A percentile compares a stretch with the other conserved stretches of the same genome.
Evolutionary conservation across 53 echinoderm and acorn worm species (phyloP).

Genomic region (Actinopyga echinites): DNA sequence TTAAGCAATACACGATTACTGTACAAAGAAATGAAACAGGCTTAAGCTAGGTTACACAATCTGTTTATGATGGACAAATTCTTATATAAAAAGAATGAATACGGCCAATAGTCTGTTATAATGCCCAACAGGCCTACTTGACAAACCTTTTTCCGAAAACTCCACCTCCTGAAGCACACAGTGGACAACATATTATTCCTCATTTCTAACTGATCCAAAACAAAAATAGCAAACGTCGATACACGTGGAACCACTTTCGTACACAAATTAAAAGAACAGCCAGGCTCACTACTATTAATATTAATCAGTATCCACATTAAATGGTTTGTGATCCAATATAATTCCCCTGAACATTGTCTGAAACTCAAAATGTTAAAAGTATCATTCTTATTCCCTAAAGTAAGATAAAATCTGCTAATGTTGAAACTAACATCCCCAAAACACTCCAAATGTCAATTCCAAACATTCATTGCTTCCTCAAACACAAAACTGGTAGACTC

Average conservation of each 20-base stretch:
- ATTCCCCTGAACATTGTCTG: neutral
- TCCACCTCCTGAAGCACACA: constrained; percentile 40
- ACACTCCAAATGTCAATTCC: constrained; percentile 16
- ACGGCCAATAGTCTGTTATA: too few species aligned
- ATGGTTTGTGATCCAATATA: too few species aligned
- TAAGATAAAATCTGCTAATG: neutral
- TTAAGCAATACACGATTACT: too few species aligned
- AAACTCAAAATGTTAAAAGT: neutral
- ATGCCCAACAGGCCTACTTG: too few species aligned
- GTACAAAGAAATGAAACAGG: too few species aligned
- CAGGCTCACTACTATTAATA: neutral
- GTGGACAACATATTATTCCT: constrained; percentile 10
- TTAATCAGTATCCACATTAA: neutral
- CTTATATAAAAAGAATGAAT: too few species aligned
- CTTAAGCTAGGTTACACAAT: too few species aligned
- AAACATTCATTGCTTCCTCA: constrained; percentile 33
- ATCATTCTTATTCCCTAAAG: neutral
- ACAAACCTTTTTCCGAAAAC: constrained; percentile 39
- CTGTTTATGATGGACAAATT: too few species aligned
- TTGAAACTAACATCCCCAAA: neutral
- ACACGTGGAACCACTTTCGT: too few species aligned
- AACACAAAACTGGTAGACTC: constrained; percentile 3
- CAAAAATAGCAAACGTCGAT: neutral
- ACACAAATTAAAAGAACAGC: too few species aligned
- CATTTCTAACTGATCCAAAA: neutral